Evolutionary conservation across 1,140 invertebrate genomes (phyloP).

Genomic region (Temnothorax longispinosus): DNA sequence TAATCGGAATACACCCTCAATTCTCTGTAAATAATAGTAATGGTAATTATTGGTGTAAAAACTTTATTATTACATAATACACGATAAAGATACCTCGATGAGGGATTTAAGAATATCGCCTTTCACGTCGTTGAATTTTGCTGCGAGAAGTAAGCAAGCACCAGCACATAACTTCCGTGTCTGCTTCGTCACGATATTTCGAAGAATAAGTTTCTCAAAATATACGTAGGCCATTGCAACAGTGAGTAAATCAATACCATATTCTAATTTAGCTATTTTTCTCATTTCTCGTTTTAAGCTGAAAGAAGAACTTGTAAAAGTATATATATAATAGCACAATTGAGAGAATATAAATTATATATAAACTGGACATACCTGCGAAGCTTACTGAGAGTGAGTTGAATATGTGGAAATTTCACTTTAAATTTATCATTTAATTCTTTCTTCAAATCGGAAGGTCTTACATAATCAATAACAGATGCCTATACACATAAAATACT

Average conservation of each 20-base stretch:
- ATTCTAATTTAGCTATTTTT: constrained; percentile 96
- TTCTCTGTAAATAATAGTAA: constrained; percentile 89
- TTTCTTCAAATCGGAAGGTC: constrained; percentile 98
- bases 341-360: background rate
- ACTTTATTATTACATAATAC: constrained; percentile 41
- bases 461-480: constrained; percentile 98
- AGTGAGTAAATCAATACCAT: constrained; percentile 94
- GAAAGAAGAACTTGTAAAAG: constrained; percentile 70
- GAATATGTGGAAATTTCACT: constrained; percentile 97
- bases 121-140: constrained; percentile 98
- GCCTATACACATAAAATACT: constrained; percentile 87
- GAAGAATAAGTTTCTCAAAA: constrained; percentile 98
- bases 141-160: constrained; percentile 96
- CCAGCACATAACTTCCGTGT: constrained; percentile 98
- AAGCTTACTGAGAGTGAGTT: constrained; percentile 98
- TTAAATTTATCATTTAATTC: constrained; percentile 99
- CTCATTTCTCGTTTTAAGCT: constrained; percentile 98
- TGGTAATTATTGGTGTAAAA: constrained; percentile 32
- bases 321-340: background rate
- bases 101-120: constrained; percentile 94
- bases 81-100: constrained; percentile 90
- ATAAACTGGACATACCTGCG: constrained; percentile 89
- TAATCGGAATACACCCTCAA: constrained; percentile 95
- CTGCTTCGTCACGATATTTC: constrained; percentile 96
- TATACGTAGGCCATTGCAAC: constrained; percentile 99